Percentiles rank a stretch among this genome's conserved stretches.
Evolutionary conservation across 2,113 vertebrate genomes (phyloP).

Genomic region (Crotalus horridus): DNA sequence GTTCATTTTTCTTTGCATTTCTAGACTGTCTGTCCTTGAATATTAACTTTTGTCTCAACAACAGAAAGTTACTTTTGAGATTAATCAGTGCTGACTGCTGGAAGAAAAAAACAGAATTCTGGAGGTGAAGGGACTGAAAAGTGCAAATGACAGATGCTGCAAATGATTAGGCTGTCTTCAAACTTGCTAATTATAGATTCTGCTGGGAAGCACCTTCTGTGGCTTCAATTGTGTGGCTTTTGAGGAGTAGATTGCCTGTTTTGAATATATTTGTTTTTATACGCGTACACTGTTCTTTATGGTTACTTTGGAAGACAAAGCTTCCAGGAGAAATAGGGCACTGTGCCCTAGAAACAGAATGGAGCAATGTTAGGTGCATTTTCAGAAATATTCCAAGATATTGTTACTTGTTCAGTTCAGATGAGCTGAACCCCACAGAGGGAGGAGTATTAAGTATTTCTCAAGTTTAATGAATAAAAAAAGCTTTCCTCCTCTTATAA

Average conservation of each 20-base stretch:
- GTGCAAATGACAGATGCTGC: background rate
- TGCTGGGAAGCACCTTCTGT: background rate
- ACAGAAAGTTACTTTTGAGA: background rate
- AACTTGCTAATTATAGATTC: background rate
- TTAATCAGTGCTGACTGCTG: background rate
- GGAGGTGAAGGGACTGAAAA: background rate
- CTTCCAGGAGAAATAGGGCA: background rate
- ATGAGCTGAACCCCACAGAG: background rate
- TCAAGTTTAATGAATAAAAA: background rate
- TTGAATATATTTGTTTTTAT: background rate
- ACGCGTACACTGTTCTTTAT: background rate
- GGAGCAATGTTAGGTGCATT: background rate
- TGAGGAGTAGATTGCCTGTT: background rate
- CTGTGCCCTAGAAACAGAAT: background rate
- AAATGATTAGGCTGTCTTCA: background rate
- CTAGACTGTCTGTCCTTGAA: background rate
- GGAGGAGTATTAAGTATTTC: background rate
- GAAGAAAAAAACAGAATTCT: background rate
- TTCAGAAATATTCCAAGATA: background rate
- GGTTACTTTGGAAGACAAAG: background rate
- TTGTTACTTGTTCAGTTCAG: background rate
- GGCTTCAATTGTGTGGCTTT: background rate
- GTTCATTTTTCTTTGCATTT: background rate
- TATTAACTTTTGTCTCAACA: background rate
- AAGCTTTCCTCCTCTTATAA: background rate